Conservation (phyloP, 2,113 vertebrate species). For the Cottus gobio region DNA sequence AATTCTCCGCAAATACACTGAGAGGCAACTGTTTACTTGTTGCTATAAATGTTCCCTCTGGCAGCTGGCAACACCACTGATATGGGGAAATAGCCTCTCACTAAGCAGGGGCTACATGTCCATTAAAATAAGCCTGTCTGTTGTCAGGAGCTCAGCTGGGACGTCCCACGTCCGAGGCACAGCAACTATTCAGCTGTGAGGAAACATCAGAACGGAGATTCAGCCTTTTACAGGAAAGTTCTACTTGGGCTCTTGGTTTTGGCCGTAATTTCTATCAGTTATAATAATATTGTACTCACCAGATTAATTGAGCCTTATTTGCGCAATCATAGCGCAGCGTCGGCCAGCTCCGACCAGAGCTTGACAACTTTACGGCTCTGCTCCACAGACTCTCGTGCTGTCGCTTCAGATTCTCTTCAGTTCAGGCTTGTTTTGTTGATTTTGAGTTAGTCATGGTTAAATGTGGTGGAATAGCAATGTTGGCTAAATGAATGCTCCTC, state of each 20-base stretch:
- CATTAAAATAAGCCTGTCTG: constrained; percentile 48
- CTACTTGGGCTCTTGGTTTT: constrained; percentile 7
- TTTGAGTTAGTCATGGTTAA: no score
- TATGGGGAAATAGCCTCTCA: constrained; percentile 50
- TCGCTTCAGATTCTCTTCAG: background rate
- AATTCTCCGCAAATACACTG: constrained; percentile 53
- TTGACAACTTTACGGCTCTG: background rate
- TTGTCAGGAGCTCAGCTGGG: constrained; percentile 40
- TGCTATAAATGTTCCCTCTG: constrained; percentile 56
- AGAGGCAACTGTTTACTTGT: constrained; percentile 57
- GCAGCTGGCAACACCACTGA: constrained; percentile 45
- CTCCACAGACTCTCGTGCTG: background rate
- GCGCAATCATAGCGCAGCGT: background rate
- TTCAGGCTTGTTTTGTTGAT: background rate
- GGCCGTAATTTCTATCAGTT: background rate
- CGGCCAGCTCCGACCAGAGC: background rate
- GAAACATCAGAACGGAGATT: constrained; percentile 17
- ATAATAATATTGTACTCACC: background rate
- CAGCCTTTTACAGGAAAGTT: background rate
- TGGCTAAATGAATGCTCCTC: no score
- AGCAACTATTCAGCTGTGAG: constrained; percentile 44
- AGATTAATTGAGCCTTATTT: background rate
- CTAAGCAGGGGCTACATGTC: constrained; percentile 26
- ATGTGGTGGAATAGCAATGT: no score
- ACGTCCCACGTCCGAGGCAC: background rate